Conservation (phyloP, 2,797 vertebrate genomes). For the Pangasius larnaudii region DNA sequence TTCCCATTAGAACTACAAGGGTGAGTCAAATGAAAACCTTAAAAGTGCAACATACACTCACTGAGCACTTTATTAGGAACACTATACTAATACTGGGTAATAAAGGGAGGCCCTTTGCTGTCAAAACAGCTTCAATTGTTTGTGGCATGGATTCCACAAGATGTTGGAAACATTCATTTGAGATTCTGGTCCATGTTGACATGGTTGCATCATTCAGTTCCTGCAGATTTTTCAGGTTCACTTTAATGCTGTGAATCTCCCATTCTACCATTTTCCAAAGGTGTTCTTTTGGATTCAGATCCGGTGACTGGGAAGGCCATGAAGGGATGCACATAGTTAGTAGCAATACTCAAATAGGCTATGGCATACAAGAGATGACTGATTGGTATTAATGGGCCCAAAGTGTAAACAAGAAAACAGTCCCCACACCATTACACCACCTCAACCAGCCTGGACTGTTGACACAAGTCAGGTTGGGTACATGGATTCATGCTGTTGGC, state of each 20-base stretch:
- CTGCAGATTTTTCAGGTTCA: background rate
- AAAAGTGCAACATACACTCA: background rate
- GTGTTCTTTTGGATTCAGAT: background rate
- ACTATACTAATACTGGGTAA: background rate
- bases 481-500: background rate
- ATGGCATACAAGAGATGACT: too few relatives aligned
- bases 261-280: background rate
- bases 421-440: too few relatives aligned
- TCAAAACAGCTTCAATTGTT: too few relatives aligned
- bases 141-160: too few relatives aligned
- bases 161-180: background rate
- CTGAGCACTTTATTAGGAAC: background rate
- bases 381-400: background rate
- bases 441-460: too few relatives aligned
- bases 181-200: background rate
- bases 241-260: background rate
- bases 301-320: too few relatives aligned
- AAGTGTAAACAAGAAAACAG: too few relatives aligned
- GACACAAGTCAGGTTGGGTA: too few relatives aligned
- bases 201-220: background rate
- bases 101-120: background rate
- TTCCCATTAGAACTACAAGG: background rate
- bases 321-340: background rate
- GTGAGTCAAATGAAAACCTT: background rate
- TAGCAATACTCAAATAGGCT: background rate